phyloP scores from a whole-genome alignment of 53 echinoderm and acorn worm species.

The Apostichopus leukothele region DNA sequence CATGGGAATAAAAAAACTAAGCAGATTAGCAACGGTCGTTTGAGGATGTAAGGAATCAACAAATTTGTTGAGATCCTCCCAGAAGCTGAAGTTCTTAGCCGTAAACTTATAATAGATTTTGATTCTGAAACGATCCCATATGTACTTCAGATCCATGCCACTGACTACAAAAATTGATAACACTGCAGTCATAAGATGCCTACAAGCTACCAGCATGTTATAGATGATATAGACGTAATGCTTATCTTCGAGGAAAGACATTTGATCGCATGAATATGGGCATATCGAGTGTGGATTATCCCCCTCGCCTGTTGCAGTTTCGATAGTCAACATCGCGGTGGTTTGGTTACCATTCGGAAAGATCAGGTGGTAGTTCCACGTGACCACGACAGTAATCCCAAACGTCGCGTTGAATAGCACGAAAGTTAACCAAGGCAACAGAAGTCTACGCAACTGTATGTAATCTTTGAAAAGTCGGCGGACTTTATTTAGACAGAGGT shows the following conservation, averaged over 20 bases:
- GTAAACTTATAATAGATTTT: background rate
- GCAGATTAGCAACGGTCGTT: background rate
- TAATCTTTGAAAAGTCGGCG: background rate
- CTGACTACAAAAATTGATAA: background rate
- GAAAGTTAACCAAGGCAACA: background rate
- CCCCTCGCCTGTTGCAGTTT: too few relatives aligned
- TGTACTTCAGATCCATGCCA: background rate
- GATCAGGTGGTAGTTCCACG: conserved; percentile 11
- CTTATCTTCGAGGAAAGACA: background rate
- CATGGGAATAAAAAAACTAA: background rate
- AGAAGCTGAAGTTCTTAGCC: background rate
- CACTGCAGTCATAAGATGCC: background rate
- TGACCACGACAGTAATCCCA: conserved; percentile 1
- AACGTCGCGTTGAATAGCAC: background rate
- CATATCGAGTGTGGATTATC: background rate
- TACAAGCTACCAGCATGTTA: background rate
- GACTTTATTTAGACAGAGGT: background rate
- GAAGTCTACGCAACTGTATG: background rate
- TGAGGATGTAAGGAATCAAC: conserved; percentile 4
- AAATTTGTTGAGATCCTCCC: background rate
- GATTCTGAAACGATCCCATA: background rate
- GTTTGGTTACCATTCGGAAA: background rate
- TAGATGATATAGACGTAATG: background rate
- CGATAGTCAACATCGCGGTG: too few relatives aligned
- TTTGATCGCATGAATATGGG: background rate